A percentile compares a stretch with the other conserved stretches of the same genome.
These are phyloP conservation scores for Cebus imitator DNA, from an alignment of 2,113 vertebrate species.

Conservation along the genomic window DNA sequence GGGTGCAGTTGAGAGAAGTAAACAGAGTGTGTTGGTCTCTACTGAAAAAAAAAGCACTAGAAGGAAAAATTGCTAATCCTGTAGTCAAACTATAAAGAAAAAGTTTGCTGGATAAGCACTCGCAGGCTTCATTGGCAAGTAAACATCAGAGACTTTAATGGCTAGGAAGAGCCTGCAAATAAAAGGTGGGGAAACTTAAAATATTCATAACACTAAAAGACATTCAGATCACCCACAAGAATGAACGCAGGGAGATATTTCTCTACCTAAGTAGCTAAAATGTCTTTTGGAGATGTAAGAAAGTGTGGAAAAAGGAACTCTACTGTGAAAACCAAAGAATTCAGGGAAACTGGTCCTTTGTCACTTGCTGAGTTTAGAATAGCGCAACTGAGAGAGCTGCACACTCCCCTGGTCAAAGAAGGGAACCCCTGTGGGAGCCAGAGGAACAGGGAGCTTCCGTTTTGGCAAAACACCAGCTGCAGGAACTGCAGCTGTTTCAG, in stretches of 20 bases:
- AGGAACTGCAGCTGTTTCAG: conserved; percentile 50
- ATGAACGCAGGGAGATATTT: neutral
- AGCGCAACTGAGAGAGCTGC: conserved; percentile 28
- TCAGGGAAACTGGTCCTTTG: conserved; percentile 45
- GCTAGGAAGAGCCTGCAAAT: neutral
- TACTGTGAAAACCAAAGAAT: conserved; percentile 54
- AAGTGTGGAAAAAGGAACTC: conserved; percentile 23
- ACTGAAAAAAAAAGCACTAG: conserved; percentile 11
- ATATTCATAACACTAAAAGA: neutral
- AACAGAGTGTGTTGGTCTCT: neutral
- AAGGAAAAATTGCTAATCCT: neutral
- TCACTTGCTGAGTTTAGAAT: conserved; percentile 54
- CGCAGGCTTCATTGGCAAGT: neutral
- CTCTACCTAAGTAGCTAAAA: neutral
- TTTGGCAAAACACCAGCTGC: conserved; percentile 59
- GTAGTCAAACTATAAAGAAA: neutral
- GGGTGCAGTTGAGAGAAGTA: neutral
- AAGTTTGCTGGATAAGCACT: neutral
- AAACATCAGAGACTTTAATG: neutral
- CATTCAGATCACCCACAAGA: neutral
- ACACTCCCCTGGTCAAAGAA: conserved; percentile 18
- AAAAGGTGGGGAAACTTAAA: neutral
- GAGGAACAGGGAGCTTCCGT: conserved; percentile 56
- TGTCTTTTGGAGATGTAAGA: neutral
- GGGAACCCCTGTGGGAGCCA: conserved; percentile 39